A percentile compares a stretch with the other conserved stretches of the same genome.
Conservation (phyloP, 2,888 invertebrate genomes). For the Mimumesa dahlbomi region DNA sequence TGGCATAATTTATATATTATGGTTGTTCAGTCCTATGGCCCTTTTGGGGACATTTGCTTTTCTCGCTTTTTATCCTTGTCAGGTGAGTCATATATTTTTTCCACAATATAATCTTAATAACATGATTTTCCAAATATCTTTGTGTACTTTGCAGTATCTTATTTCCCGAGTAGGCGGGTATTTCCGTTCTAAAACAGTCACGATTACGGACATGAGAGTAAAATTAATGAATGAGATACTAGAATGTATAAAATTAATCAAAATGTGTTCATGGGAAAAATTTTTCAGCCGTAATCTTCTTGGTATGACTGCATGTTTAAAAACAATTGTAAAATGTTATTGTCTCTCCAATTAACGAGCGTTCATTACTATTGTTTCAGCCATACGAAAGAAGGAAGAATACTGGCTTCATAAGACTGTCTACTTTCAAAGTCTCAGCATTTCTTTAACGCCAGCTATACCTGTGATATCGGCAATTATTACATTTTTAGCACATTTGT, state of each 20-base stretch:
- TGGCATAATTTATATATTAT: conserved; percentile 81
- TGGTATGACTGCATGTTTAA: conserved; percentile 66
- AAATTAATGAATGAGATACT: conserved; percentile 83
- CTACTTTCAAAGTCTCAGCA: conserved; percentile 83
- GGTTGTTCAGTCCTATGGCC: conserved; percentile 82
- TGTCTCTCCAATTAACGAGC: no score
- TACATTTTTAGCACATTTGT: conserved; percentile 83
- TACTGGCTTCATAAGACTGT: conserved; percentile 82
- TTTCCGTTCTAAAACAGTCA: conserved; percentile 65
- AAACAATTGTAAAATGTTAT: no score
- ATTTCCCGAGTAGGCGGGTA: conserved; percentile 79
- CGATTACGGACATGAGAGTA: conserved; percentile 77
- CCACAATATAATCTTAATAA: neutral
- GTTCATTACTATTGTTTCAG: conserved; percentile 71
- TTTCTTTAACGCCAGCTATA: conserved; percentile 83
- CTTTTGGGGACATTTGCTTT: conserved; percentile 81
- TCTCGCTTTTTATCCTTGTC: conserved; percentile 81
- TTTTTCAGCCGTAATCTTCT: conserved; percentile 81
- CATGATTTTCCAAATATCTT: neutral
- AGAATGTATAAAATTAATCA: conserved; percentile 83
- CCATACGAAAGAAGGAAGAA: conserved; percentile 81
- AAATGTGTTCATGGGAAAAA: conserved; percentile 86
- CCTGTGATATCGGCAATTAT: conserved; percentile 83
- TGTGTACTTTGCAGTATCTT: conserved; percentile 75
- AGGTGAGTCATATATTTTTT: conserved; percentile 78